These are phyloP conservation scores for Scolopax mira DNA, from an alignment of 2,113 vertebrate genomes.

Conservation along the genomic window DNA sequence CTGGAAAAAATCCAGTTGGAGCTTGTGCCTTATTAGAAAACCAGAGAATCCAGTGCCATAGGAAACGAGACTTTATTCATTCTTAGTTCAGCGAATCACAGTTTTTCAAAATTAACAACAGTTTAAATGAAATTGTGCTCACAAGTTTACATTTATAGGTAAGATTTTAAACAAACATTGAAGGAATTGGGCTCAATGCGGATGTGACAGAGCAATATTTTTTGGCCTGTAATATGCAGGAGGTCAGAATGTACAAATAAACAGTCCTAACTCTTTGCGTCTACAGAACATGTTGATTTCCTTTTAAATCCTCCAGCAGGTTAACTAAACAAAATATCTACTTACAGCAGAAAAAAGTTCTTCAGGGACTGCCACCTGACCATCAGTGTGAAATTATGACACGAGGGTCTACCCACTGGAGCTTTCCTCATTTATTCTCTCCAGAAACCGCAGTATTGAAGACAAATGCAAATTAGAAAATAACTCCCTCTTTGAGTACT, in stretches of 20 bases:
- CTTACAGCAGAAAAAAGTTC: neutral
- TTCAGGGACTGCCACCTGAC: neutral
- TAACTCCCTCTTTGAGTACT: neutral
- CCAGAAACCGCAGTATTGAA: neutral
- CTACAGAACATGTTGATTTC: constrained; percentile 20
- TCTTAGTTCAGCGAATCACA: neutral
- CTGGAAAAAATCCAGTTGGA: neutral
- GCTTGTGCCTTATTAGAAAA: constrained; percentile 9
- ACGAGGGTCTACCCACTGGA: neutral
- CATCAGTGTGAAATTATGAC: neutral
- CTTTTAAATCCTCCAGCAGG: neutral
- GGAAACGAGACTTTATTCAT: neutral
- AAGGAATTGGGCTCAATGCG: neutral
- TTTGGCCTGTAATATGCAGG: neutral
- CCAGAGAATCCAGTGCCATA: neutral
- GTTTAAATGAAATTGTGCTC: neutral
- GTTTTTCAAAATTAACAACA: neutral
- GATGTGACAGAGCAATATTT: neutral
- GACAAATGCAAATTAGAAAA: neutral
- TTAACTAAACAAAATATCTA: constrained; percentile 29
- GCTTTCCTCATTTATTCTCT: neutral
- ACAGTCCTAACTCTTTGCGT: neutral
- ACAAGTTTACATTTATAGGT: neutral
- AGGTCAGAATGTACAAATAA: constrained; percentile 15
- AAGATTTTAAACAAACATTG: neutral